Base-by-base conservation (phyloP, 2,888 invertebrate genomes). In the Miltochrista miniata region DNA sequence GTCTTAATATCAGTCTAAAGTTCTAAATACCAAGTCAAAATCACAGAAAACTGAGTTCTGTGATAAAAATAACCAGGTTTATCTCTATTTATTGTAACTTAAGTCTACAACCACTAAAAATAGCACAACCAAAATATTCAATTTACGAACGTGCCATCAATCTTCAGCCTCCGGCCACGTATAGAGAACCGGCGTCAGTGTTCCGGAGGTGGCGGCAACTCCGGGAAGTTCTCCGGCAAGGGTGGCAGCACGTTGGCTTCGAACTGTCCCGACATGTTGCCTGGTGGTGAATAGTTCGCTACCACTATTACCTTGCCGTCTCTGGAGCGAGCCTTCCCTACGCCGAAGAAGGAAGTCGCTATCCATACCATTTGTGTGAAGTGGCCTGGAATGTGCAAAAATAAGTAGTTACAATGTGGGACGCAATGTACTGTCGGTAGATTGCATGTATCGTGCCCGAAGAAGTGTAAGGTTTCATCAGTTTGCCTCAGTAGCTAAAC, bases 361-460 rank as follows among this genome's bases (percentile, higher is more conserved):
- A 94, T 93, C 97, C 97, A 97, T 18, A 97, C 96, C 82, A 97
- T 92, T 87, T 97, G 97, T 0, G 96, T 96, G 83, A 97, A 97
- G 82, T 97, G 96, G 52, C 97, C 97, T 96, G 83, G 33, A 51
- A 29, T 5, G 5, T 24, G 5, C 18, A 24, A 24, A 24, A 24
- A 24, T n/a, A n/a, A n/a, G n/a, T n/a, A n/a, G n/a, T n/a, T n/a
- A n/a, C n/a, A n/a, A n/a, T n/a, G n/a, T n/a, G n/a, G n/a, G n/a
- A n/a, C n/a, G n/a, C n/a, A n/a, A n/a, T n/a, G n/a, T n/a, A n/a
- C n/a, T n/a, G n/a, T n/a, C n/a, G n/a, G n/a, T n/a, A n/a, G n/a
- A n/a, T n/a, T n/a, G n/a, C n/a, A n/a, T n/a, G n/a, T n/a, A n/a
- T n/a, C n/a, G n/a, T n/a, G n/a, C n/a, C n/a, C n/a, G n/a, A n/a